Base-by-base conservation (phyloP, 2,797 vertebrate genomes). In the Ispidina lecontei region DNA sequence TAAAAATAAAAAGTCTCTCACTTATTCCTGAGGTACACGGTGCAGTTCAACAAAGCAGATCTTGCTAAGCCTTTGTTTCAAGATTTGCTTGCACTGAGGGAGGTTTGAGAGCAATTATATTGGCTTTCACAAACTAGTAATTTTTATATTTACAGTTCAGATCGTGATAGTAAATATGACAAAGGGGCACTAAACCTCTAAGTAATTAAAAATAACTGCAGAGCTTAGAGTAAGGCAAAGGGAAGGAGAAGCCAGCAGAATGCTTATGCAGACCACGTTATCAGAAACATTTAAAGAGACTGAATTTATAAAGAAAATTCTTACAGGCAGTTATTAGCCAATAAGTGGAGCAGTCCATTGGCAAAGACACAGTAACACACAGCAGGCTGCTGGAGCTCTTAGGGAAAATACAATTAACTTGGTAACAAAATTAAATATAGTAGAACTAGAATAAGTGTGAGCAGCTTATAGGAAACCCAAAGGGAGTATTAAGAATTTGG, bases 381-480 rank as follows among this genome's bases (percentile, higher is more conserved):
- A 95, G 93, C 81, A 90, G 91, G 93, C 91, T 80, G 35, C 81
- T 80, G 86, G 43, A 89, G 81, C 84, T 93, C 84, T 93, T 59
- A 87, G 93, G 88, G 94, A 93, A 95, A 96, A 96, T 60, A 96
- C 90, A 96, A 96, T 96, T 95, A 95, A 63, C 93, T 93, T 15
- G 55, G 86, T 87, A 93, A 93, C 88, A 83, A 93, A 96, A 96
- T 94, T 94, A 96, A 94, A 94, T 92, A 80, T 93, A 93, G 86
- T 90, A 89, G 90, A 63, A 83, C 81, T 77, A 59, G 83, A 96
- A 92, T 85, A 94, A 95, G 84, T 80, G 72, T 74, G 78, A 95
- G 69, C 78, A 94, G 91, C 86, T 93, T 89, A 94, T 44, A 93
- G 94, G 76, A 84, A 95, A 89, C 88, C 78, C 90, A 89, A 83